Evolutionary conservation across 2,888 invertebrate genomes (phyloP).

Genomic region (Leptopilina myrica): DNA sequence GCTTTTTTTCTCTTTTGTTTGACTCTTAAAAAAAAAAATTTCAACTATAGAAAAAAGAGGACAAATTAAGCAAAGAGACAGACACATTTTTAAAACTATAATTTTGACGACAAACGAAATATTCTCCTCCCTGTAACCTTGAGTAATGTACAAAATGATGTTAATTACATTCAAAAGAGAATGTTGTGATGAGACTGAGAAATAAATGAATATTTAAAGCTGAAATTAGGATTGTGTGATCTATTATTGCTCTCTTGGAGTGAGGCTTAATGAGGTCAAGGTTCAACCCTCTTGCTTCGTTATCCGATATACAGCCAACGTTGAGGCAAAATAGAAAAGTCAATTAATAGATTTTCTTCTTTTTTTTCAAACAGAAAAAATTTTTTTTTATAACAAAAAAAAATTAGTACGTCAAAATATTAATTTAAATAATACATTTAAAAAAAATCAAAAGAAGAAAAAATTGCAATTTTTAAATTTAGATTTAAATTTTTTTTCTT

Average conservation of each 20-base stretch:
- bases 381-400: too few species aligned
- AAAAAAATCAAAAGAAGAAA: too few species aligned
- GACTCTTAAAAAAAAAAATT: too few species aligned
- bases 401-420: too few species aligned
- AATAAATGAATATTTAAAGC: constrained; percentile 14
- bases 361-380: too few species aligned
- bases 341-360: not conserved
- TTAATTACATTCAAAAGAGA: constrained; percentile 10
- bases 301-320: not conserved
- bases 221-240: constrained; percentile 26
- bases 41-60: too few species aligned
- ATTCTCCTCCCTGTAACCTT: not conserved
- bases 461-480: too few species aligned
- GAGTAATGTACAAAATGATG: not conserved
- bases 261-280: constrained; percentile 37
- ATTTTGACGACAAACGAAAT: not conserved
- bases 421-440: too few species aligned
- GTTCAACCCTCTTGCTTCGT: constrained; percentile 22
- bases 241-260: constrained; percentile 36
- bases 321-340: constrained; percentile 3
- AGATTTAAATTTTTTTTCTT: too few species aligned
- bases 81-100: not conserved
- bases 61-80: too few species aligned
- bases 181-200: constrained; percentile 11
- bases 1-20: too few species aligned